phyloP scores from a whole-genome alignment of 2,888 invertebrate genomes.

The Ferdinandea cuprea region DNA sequence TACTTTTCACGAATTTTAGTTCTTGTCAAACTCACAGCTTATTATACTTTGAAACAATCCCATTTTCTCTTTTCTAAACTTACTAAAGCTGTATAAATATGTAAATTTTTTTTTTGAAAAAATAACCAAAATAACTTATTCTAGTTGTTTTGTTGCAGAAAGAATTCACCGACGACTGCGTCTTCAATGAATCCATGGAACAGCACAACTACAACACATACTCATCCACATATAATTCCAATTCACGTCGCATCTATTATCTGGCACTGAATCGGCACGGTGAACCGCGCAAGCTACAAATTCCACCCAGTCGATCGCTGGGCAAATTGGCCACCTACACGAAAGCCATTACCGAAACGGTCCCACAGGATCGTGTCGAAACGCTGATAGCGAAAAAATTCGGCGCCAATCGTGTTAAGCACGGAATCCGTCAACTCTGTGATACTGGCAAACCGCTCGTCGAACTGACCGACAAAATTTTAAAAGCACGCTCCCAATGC shows the following conservation, averaged over 20 bases:
- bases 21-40: too few species aligned
- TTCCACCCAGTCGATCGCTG: slow-evolving; percentile 87
- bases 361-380: slow-evolving; percentile 84
- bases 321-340: slow-evolving; percentile 91
- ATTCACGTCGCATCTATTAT: slow-evolving; percentile 88
- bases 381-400: slow-evolving; percentile 84
- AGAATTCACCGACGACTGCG: slow-evolving; percentile 92
- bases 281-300: slow-evolving; percentile 88
- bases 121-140: slow-evolving; percentile 77
- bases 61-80: too few species aligned
- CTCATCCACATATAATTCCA: slow-evolving; percentile 89
- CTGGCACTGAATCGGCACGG: slow-evolving; percentile 90
- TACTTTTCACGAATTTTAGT: too few species aligned
- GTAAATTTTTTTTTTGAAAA: slow-evolving; percentile 74
- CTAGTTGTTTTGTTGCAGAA: slow-evolving; percentile 87
- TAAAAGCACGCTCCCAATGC: slow-evolving; percentile 83
- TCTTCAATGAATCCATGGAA: slow-evolving; percentile 94
- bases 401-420: slow-evolving; percentile 83
- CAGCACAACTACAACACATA: slow-evolving; percentile 94
- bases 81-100: too few species aligned
- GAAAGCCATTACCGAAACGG: slow-evolving; percentile 87
- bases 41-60: too few species aligned
- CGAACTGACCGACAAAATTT: slow-evolving; percentile 82
- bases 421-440: slow-evolving; percentile 83
- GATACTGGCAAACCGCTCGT: slow-evolving; percentile 83